Evolutionary conservation across 2,113 vertebrate species (phyloP).

Genomic region (Channa maculata): DNA sequence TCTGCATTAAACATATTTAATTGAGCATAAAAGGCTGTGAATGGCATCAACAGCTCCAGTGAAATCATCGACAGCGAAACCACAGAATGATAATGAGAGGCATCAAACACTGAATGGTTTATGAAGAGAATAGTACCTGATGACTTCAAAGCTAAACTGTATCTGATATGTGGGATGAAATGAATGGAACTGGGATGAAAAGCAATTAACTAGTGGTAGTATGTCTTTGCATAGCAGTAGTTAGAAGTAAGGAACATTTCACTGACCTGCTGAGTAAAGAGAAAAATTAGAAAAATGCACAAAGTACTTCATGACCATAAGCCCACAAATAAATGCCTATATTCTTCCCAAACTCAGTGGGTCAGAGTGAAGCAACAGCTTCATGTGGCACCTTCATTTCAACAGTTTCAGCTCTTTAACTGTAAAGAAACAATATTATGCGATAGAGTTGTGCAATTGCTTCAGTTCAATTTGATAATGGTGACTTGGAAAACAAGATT

Average conservation of each 20-base stretch:
- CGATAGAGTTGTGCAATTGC: conserved; percentile 3
- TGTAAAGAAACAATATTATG: neutral
- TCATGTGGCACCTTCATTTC: neutral
- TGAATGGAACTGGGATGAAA: conserved; percentile 15
- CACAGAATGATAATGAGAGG: conserved; percentile 59
- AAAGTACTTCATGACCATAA: no score
- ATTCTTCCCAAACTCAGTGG: neutral
- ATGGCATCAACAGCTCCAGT: conserved; percentile 69
- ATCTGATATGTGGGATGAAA: conserved; percentile 29
- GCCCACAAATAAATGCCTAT: neutral
- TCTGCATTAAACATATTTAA: conserved; percentile 69
- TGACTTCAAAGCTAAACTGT: conserved; percentile 16
- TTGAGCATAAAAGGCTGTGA: conserved; percentile 78
- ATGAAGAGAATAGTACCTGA: conserved; percentile 47
- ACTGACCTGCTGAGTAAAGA: neutral
- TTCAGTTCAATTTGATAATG: conserved; percentile 16
- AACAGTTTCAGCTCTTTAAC: neutral
- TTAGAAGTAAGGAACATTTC: conserved; percentile 17
- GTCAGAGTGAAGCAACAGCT: neutral
- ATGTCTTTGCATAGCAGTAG: neutral
- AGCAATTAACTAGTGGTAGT: conserved; percentile 11
- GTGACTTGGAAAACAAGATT: conserved; percentile 13
- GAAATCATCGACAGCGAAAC: conserved; percentile 53
- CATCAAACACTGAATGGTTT: conserved; percentile 59
- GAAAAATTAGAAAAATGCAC: no score